A percentile compares a stretch with the other conserved stretches of the same genome.
Conservation (phyloP, 1,140 invertebrate species). For the Megalopta genalis region DNA sequence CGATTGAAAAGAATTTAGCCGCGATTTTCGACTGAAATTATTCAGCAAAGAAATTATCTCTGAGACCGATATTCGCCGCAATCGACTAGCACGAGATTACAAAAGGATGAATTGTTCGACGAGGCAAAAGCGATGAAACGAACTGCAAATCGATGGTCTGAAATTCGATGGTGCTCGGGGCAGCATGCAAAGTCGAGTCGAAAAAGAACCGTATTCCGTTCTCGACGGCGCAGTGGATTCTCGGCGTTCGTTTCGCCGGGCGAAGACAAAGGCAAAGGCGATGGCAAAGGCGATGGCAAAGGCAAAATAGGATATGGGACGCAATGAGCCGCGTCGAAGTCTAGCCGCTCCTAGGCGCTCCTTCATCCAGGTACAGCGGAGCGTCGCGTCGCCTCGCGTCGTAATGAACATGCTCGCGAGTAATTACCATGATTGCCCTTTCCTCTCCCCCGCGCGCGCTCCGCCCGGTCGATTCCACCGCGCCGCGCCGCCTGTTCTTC, state of each 20-base stretch:
- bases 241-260: conserved; percentile 38
- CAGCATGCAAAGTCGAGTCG: too few relatives aligned
- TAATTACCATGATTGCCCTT: conserved; percentile 63
- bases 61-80: too few relatives aligned
- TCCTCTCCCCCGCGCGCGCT: too few relatives aligned
- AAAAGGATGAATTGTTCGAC: too few relatives aligned
- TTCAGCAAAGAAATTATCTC: too few relatives aligned
- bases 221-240: not conserved
- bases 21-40: too few relatives aligned
- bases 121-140: too few relatives aligned
- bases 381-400: not conserved
- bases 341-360: conserved; percentile 59
- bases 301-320: conserved; percentile 33
- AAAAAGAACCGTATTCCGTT: not conserved
- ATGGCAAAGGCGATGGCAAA: not conserved
- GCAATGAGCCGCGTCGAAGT: conserved; percentile 57
- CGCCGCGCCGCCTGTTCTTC: not conserved
- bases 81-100: not conserved
- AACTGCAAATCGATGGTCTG: too few relatives aligned
- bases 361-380: conserved; percentile 19
- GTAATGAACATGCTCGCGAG: conserved; percentile 60
- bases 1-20: too few relatives aligned
- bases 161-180: too few relatives aligned
- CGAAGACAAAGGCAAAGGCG: conserved; percentile 9
- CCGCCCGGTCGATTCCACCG: conserved; percentile 46